A percentile compares a stretch with the other conserved stretches of the same genome.
phyloP scores from a whole-genome alignment of 2,888 invertebrate species.

The Lagria hirta region DNA sequence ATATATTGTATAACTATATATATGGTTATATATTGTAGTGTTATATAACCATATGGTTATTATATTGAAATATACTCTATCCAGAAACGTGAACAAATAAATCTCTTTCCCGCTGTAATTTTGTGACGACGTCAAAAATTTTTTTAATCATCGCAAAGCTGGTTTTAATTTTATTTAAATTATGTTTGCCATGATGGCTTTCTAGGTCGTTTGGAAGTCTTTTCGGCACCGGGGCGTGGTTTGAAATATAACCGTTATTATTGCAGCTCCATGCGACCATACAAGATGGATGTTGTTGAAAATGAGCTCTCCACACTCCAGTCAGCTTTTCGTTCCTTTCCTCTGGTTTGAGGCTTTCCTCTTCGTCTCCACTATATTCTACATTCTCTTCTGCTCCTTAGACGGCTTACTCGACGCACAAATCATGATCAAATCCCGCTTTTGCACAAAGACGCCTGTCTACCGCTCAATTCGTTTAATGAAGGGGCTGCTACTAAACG shows the following conservation, averaged over 20 bases:
- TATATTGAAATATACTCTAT: too few species aligned
- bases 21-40: too few species aligned
- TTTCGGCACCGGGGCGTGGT: constrained; percentile 37
- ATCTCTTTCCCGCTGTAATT: too few species aligned
- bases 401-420: constrained; percentile 31
- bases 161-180: constrained; percentile 19
- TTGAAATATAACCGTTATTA: constrained; percentile 53
- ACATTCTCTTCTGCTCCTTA: constrained; percentile 28
- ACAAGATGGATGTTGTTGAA: constrained; percentile 51
- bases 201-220: constrained; percentile 9
- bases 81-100: too few species aligned
- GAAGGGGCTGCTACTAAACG: constrained; percentile 17
- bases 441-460: constrained; percentile 21
- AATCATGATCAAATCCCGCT: constrained; percentile 35
- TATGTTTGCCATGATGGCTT: constrained; percentile 4
- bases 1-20: too few species aligned
- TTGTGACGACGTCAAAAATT: too few species aligned
- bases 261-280: constrained; percentile 51
- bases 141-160: too few species aligned
- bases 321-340: constrained; percentile 24
- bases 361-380: constrained; percentile 16
- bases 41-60: too few species aligned
- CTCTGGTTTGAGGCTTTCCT: too few species aligned
- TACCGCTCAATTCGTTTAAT: constrained; percentile 27
- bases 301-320: constrained; percentile 47